phyloP scores from a whole-genome alignment of 2,797 vertebrate species.

The Tachyglossus aculeatus region DNA sequence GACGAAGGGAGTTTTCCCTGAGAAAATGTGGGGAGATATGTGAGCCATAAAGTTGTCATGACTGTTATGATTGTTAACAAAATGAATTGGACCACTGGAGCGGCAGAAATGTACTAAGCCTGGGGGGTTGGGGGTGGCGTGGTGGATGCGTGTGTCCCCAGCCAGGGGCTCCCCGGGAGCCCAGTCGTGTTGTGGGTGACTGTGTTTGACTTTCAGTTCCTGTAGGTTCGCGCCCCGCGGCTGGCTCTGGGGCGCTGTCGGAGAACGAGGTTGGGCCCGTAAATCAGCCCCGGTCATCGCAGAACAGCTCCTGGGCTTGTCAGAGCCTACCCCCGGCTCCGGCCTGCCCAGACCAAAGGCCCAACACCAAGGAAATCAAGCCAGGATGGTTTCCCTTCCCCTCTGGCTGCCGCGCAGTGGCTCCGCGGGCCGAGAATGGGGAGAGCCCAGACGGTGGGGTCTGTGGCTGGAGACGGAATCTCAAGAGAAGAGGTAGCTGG shows the following conservation, averaged over 20 bases:
- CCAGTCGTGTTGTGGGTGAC: neutral
- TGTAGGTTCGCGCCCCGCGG: slow-evolving; percentile 13
- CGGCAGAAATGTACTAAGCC: no score
- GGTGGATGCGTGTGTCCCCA: no score
- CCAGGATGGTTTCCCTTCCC: no score
- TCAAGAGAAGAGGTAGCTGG: no score
- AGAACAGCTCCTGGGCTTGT: neutral
- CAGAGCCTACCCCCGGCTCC: neutral
- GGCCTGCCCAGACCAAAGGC: neutral
- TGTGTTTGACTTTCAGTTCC: slow-evolving; percentile 15
- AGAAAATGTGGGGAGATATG: neutral
- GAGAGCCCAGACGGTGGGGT: no score
- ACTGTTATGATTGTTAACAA: neutral
- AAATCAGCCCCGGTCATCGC: neutral
- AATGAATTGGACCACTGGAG: neutral
- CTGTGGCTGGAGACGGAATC: no score
- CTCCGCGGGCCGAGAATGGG: neutral
- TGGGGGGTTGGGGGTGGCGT: no score
- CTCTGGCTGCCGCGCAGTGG: neutral
- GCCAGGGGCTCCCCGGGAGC: neutral
- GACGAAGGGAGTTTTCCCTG: neutral
- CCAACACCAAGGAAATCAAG: slow-evolving; percentile 16
- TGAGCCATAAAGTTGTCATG: neutral
- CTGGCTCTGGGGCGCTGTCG: neutral
- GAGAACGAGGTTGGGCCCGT: neutral